A percentile compares a stretch with the other conserved stretches of the same genome.
phyloP scores from a whole-genome alignment of 2,797 vertebrate genomes.

The Megaceryle alcyon region DNA sequence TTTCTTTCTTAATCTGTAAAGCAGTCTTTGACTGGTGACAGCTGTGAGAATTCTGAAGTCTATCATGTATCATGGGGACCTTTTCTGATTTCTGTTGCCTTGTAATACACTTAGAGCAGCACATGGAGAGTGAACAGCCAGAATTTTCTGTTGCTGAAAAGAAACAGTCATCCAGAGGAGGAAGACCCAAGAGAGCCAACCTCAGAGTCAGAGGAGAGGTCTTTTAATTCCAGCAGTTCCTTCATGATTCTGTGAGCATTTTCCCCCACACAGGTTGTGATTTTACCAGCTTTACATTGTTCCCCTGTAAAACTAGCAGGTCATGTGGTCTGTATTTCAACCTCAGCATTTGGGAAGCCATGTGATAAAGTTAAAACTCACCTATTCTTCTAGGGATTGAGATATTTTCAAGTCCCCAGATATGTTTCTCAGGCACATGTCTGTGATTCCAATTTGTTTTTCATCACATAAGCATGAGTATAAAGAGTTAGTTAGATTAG shows the following conservation, averaged over 20 bases:
- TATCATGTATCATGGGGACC: background rate
- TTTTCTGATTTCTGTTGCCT: conserved; percentile 45
- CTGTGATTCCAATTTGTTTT: conserved; percentile 27
- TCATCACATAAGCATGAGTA: background rate
- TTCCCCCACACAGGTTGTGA: background rate
- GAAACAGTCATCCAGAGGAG: conserved; percentile 48
- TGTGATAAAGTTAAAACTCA: background rate
- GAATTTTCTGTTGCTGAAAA: conserved; percentile 62
- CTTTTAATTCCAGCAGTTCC: background rate
- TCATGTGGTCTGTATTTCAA: background rate
- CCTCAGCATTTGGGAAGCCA: background rate
- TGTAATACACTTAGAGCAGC: conserved; percentile 28
- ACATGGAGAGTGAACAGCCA: conserved; percentile 34
- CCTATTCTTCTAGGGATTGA: background rate
- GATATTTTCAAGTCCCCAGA: background rate
- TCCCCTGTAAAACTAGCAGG: background rate
- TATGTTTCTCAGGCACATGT: background rate
- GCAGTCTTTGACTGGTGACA: conserved; percentile 46
- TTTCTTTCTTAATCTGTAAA: conserved; percentile 54
- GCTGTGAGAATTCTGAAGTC: conserved; percentile 56
- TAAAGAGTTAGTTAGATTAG: background rate
- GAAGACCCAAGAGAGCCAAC: conserved; percentile 41
- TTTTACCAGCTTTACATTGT: background rate
- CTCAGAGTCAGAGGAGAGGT: conserved; percentile 24
- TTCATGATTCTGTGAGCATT: background rate